phyloP scores from a whole-genome alignment of 1,140 invertebrate species.

The Andricus grossulariae region DNA sequence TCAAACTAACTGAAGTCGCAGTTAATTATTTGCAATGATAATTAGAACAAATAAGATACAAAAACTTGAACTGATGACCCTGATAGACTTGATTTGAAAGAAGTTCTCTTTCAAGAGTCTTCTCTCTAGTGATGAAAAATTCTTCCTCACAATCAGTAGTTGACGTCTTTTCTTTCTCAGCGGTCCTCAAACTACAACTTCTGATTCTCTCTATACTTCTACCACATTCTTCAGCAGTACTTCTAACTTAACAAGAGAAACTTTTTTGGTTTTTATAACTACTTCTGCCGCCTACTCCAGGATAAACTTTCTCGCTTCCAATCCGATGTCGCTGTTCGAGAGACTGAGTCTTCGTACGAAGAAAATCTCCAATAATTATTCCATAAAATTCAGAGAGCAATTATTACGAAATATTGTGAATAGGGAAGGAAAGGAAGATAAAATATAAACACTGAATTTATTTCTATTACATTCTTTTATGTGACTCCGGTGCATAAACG shows the following conservation, averaged over 20 bases:
- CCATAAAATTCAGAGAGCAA: slow-evolving; percentile 1
- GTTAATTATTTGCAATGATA: too few species aligned
- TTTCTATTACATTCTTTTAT: too few species aligned
- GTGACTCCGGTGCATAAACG: too few species aligned
- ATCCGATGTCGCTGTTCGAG: not conserved
- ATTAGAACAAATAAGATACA: too few species aligned
- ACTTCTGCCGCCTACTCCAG: not conserved
- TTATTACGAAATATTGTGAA: not conserved
- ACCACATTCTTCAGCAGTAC: slow-evolving; percentile 20
- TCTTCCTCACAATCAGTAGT: slow-evolving; percentile 4
- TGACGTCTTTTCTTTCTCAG: not conserved
- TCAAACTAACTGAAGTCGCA: too few species aligned
- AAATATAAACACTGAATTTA: too few species aligned
- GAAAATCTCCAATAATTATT: not conserved
- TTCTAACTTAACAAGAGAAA: slow-evolving; percentile 20
- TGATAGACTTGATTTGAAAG: not conserved
- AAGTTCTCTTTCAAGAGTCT: not conserved
- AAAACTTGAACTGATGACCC: too few species aligned
- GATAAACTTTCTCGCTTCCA: slow-evolving; percentile 11
- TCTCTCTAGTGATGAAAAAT: not conserved
- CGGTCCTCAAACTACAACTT: not conserved
- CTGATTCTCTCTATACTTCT: slow-evolving; percentile 7
- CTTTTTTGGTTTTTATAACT: slow-evolving; percentile 29
- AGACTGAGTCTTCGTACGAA: not conserved
- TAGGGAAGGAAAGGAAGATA: too few species aligned